Conservation (phyloP, 2,888 invertebrate species). For the Hemistola chrysoprasaria region DNA sequence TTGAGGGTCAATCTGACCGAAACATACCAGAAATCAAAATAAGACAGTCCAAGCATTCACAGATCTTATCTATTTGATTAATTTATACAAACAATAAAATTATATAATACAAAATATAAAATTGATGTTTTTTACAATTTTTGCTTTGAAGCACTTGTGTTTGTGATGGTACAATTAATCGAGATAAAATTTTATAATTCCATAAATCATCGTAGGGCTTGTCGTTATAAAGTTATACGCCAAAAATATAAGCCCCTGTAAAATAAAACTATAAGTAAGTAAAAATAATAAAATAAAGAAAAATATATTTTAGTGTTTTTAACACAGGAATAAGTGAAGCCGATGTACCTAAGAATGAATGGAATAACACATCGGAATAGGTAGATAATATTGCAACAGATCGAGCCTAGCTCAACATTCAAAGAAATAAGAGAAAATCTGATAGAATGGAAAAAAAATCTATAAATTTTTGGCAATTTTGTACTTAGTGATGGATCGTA, state of each 20-base stretch:
- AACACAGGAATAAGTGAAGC: slow-evolving; percentile 49
- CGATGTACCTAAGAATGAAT: slow-evolving; percentile 40
- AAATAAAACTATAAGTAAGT: slow-evolving; percentile 29
- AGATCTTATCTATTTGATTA: slow-evolving; percentile 71
- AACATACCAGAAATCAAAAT: slow-evolving; percentile 18
- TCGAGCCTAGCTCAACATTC: slow-evolving; percentile 43
- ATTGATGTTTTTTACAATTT: slow-evolving; percentile 56
- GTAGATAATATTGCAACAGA: slow-evolving; percentile 46
- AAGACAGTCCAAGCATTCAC: slow-evolving; percentile 43
- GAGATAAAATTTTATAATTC: slow-evolving; percentile 7
- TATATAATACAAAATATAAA: slow-evolving; percentile 78
- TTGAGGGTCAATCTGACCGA: slow-evolving; percentile 50
- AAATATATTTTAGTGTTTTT: slow-evolving; percentile 43
- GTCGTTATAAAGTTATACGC: slow-evolving; percentile 27
- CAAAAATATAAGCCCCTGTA: slow-evolving; percentile 33
- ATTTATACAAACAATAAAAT: slow-evolving; percentile 75
- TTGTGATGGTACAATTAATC: slow-evolving; percentile 9
- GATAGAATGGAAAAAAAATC: slow-evolving; percentile 40
- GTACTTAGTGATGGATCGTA: slow-evolving; percentile 75
- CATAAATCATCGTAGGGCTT: slow-evolving; percentile 33
- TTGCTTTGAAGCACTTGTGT: slow-evolving; percentile 26
- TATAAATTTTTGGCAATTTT: slow-evolving; percentile 78
- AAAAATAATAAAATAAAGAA: slow-evolving; percentile 31
- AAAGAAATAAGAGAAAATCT: slow-evolving; percentile 30
- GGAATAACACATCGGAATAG: slow-evolving; percentile 49